Conservation (phyloP, 1,140 invertebrate species). For the Drosophila suzukii region DNA sequence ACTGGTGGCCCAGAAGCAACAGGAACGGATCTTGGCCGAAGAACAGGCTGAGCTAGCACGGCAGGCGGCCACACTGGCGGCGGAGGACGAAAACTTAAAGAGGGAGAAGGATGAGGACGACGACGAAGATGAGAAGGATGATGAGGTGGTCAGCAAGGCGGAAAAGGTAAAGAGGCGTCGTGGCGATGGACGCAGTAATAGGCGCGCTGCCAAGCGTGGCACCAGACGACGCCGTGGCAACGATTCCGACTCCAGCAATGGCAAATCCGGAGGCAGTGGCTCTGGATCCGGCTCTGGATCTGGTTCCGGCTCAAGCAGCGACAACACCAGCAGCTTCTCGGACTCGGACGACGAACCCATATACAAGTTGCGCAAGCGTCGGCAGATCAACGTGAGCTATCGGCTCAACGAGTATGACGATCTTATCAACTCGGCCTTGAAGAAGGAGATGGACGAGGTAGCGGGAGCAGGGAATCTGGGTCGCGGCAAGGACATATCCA, state of each 20-base stretch:
- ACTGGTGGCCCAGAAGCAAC: constrained; percentile 88
- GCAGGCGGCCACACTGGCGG: constrained; percentile 33
- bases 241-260: constrained; percentile 37
- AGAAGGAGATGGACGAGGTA: constrained; percentile 90
- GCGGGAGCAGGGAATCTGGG: constrained; percentile 91
- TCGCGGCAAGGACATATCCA: constrained; percentile 94
- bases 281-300: constrained; percentile 23
- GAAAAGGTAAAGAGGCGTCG: constrained; percentile 68
- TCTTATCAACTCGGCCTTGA: constrained; percentile 95
- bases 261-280: constrained; percentile 38
- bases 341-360: constrained; percentile 90
- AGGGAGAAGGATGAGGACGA: constrained; percentile 26
- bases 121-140: constrained; percentile 44
- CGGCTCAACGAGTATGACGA: constrained; percentile 97
- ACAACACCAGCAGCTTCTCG: constrained; percentile 85
- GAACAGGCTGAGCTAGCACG: constrained; percentile 77
- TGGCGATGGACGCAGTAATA: constrained; percentile 75
- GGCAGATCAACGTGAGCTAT: constrained; percentile 91
- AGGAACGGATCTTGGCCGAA: constrained; percentile 89
- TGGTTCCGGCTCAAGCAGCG: constrained; percentile 27
- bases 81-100: constrained; percentile 18
- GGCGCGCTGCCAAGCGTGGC: constrained; percentile 60
- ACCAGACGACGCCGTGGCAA: constrained; percentile 58
- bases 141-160: constrained; percentile 38
- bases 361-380: constrained; percentile 91